Base-by-base conservation (phyloP, 2,797 vertebrate species). In the Sciurus carolinensis region DNA sequence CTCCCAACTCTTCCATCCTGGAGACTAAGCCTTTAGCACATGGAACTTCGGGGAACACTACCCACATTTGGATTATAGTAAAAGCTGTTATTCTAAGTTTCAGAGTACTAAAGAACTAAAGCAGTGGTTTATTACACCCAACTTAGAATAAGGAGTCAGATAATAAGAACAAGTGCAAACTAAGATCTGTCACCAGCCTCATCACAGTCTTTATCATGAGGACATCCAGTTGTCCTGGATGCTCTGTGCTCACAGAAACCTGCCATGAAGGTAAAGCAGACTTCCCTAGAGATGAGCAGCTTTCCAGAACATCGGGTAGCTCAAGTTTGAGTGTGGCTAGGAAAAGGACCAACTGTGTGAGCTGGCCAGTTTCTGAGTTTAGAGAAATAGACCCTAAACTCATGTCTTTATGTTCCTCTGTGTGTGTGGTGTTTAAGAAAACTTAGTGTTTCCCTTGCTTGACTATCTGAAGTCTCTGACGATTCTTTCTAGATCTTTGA, bases 91-190 rank as follows among this genome's bases (percentile, higher is more conserved):
- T 15, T 91, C 54, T 17, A 89, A 33, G 2, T n/a, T 93, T 92
- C 91, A 98, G 59, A 75, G 69, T 22, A 1, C 33, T 47, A 76
- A 77, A 94, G 89, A 97, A 93, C 67, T 72, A 95, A 97, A 77
- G 82, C 75, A 96, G 44, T 95, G 71, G 81, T 92, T 97, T 83
- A 44, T 87, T 87, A 92, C 30, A 64, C 66, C 91, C 80, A 13
- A 69, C 87, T 44, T 82, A 87, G 81, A 73, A n/a, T 73, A 85
- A 86, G 80, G 33, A 33, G 28, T 54, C 71, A 77, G 66, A 59
- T 44, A 14, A n/a, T 3, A 54, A 36, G 64, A 50, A 52, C 39
- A 86, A 89, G 0, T 17, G 52, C 18, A 84, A 24, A n/a, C 52
- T 28, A 77, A 90, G 77, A 67, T 47, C 93, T 28, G 15, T 80